Percentiles rank a stretch among this genome's conserved stretches.
These are phyloP conservation scores for Dendrophyllia cribrosa DNA, from an alignment of 64 coral and sea anemone genomes.

Conservation along the genomic window DNA sequence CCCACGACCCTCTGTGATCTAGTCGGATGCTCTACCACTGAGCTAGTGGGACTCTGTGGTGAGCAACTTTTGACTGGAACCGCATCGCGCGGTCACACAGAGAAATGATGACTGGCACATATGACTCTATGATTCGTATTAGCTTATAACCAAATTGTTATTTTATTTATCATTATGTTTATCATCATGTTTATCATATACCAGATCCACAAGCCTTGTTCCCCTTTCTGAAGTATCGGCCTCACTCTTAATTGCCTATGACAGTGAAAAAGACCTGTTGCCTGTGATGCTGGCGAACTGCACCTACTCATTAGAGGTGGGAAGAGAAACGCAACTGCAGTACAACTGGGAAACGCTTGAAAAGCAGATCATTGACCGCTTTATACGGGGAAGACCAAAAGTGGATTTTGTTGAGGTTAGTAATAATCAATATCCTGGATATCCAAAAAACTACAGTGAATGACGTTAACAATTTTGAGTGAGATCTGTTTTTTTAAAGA, in stretches of 20 bases:
- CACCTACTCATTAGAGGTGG: conserved; percentile 73
- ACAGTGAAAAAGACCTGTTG: conserved; percentile 71
- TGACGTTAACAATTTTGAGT: too few species aligned
- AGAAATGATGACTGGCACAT: too few species aligned
- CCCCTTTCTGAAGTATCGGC: conserved; percentile 29
- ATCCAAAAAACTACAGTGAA: too few species aligned
- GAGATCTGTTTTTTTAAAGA: too few species aligned
- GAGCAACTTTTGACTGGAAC: too few species aligned
- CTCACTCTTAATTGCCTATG: conserved; percentile 67
- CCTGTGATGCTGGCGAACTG: conserved; percentile 73
- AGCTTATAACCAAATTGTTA: too few species aligned
- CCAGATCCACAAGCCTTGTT: not conserved
- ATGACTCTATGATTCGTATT: too few species aligned
- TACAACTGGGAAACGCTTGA: conserved; percentile 78
- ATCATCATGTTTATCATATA: not conserved
- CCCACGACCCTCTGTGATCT: too few species aligned
- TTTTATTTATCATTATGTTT: too few species aligned
- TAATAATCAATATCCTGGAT: not conserved
- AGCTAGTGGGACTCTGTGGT: too few species aligned
- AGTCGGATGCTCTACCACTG: too few species aligned
- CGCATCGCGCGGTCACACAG: too few species aligned
- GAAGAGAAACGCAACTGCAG: conserved; percentile 65
- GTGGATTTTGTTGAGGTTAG: conserved; percentile 55
- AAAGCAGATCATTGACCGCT: conserved; percentile 71
- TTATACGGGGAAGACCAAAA: conserved; percentile 65